phyloP scores from a whole-genome alignment of 2,113 vertebrate species.

The Pachyramphus minor region DNA sequence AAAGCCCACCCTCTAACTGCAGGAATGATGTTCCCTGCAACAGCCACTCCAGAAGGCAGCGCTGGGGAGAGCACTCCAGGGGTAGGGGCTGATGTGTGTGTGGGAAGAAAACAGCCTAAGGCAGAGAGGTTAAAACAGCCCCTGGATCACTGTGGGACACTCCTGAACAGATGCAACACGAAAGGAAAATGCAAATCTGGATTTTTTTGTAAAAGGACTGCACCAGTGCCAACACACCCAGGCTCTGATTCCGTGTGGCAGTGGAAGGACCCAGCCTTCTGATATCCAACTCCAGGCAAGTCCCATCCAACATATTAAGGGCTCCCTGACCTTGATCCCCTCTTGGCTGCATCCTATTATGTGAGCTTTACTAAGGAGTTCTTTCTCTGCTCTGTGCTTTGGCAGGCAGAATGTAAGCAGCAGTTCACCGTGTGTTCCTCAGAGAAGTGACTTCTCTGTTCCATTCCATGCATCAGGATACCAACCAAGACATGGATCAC shows the following conservation, averaged over 20 bases:
- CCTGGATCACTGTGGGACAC: fast-evolving
- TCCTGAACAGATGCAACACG: background rate
- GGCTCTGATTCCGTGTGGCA: background rate
- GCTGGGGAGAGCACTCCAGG: fast-evolving
- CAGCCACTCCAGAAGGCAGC: background rate
- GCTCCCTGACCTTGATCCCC: background rate
- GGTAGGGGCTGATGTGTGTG: background rate
- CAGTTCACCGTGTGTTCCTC: background rate
- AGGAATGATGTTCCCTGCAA: background rate
- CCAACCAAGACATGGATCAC: slow-evolving; percentile 8
- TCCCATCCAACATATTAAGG: slow-evolving; percentile 10
- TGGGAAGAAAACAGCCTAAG: background rate
- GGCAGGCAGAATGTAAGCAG: background rate
- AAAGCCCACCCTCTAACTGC: background rate
- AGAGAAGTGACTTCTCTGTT: background rate
- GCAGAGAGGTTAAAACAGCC: background rate
- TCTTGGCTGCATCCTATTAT: background rate
- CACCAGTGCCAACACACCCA: background rate
- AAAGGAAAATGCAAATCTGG: background rate
- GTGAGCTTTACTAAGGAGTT: background rate
- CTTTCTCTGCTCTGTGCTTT: background rate
- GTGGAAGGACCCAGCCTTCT: fast-evolving
- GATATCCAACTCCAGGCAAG: background rate
- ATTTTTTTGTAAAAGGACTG: background rate
- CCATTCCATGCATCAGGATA: background rate